These are phyloP conservation scores for Phallusia fumigata DNA, from an alignment of 23 tunicate species.

Conservation along the genomic window DNA sequence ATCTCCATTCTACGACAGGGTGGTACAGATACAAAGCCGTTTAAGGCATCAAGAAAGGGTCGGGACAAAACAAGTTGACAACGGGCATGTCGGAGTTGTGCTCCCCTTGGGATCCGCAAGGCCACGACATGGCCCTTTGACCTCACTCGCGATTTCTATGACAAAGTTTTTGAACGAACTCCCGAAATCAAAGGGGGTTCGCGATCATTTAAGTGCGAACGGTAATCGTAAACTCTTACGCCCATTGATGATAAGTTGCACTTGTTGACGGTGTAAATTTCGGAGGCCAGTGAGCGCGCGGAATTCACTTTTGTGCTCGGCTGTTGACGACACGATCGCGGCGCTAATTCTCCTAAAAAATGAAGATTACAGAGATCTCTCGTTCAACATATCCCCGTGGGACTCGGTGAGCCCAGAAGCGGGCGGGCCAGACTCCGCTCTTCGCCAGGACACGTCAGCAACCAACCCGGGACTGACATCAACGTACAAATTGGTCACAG, in stretches of 20 bases:
- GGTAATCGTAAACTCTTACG: not conserved
- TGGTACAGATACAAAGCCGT: no score
- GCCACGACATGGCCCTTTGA: not conserved
- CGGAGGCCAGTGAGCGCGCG: not conserved
- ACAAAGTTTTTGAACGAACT: not conserved
- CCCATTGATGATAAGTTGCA: not conserved
- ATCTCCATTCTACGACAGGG: no score
- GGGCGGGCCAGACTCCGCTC: not conserved
- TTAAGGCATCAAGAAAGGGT: no score
- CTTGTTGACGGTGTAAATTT: not conserved
- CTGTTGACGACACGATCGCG: not conserved
- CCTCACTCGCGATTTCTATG: not conserved
- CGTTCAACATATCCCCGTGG: conserved; percentile 14
- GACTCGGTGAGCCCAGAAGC: not conserved
- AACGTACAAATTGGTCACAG: conserved; percentile 13
- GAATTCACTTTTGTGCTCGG: conserved; percentile 2
- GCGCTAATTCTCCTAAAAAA: conserved; percentile 5
- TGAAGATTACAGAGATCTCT: not conserved
- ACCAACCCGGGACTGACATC: conserved; percentile 11
- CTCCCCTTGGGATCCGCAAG: not conserved
- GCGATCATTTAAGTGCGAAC: not conserved
- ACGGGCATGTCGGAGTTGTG: no score
- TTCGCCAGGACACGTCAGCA: not conserved
- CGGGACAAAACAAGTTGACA: no score
- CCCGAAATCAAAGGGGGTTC: not conserved